These are phyloP conservation scores for Sinohyriopsis cumingii DNA, from an alignment of 2,888 invertebrate species.

Conservation along the genomic window DNA sequence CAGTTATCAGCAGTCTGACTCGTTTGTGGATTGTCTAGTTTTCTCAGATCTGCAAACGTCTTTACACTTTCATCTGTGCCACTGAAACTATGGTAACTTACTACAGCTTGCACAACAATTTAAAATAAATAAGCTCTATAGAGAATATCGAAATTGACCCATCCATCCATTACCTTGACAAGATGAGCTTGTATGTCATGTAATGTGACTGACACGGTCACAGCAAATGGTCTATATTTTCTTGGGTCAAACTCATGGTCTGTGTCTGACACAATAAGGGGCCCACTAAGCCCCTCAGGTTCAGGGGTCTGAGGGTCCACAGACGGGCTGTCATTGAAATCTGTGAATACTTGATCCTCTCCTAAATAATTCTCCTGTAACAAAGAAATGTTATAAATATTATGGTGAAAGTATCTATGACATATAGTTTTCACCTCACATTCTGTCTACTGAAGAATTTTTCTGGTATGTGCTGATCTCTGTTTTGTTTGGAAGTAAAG, in stretches of 20 bases:
- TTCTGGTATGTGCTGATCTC: no score
- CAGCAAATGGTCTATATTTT: slow-evolving; percentile 90
- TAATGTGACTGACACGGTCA: slow-evolving; percentile 92
- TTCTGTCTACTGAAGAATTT: not conserved
- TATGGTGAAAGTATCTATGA: not conserved
- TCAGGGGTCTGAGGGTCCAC: slow-evolving; percentile 19
- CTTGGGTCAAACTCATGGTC: slow-evolving; percentile 83
- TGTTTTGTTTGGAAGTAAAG: no score
- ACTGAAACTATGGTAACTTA: no score
- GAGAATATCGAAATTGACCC: not conserved
- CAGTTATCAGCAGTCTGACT: no score
- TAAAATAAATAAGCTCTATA: not conserved
- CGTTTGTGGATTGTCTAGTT: no score
- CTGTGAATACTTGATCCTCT: slow-evolving; percentile 93
- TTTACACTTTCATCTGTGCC: no score
- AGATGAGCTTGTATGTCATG: slow-evolving; percentile 97
- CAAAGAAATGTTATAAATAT: slow-evolving; percentile 13
- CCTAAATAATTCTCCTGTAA: slow-evolving; percentile 95
- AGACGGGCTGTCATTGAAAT: slow-evolving; percentile 78
- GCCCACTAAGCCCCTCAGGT: slow-evolving; percentile 33
- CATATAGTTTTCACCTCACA: not conserved
- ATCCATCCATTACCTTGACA: slow-evolving; percentile 77
- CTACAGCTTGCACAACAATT: no score
- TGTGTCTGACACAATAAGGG: slow-evolving; percentile 34
- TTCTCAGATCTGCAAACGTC: no score